These are phyloP conservation scores for Perognathus longimembris DNA, from an alignment of 2,113 vertebrate species.

Conservation along the genomic window DNA sequence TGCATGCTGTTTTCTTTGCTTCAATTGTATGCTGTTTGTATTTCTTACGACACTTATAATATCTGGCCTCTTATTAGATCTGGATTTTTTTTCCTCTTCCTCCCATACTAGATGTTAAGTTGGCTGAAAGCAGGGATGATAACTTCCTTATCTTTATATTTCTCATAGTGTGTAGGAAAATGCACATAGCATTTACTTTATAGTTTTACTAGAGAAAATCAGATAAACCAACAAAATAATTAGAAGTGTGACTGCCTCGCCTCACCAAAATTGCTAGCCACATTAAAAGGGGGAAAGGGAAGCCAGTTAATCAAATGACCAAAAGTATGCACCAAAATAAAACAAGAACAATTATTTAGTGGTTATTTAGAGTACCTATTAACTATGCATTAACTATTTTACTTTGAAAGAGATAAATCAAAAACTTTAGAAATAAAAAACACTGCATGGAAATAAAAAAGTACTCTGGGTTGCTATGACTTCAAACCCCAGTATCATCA, in stretches of 20 bases:
- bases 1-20: constrained; percentile 26
- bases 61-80: constrained; percentile 29
- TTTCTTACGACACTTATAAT: background rate
- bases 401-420: constrained; percentile 17
- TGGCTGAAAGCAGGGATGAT: constrained; percentile 44
- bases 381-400: background rate
- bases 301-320: background rate
- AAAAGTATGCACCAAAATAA: constrained; percentile 22
- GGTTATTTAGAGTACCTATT: background rate
- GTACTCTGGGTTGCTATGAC: background rate
- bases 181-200: constrained; percentile 4
- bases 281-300: background rate
- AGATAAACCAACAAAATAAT: constrained; percentile 34
- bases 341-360: background rate
- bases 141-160: constrained; percentile 52
- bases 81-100: constrained; percentile 8
- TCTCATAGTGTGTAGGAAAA: constrained; percentile 5
- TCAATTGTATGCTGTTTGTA: background rate
- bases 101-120: constrained; percentile 54
- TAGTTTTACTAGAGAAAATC: constrained; percentile 56
- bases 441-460: constrained; percentile 33
- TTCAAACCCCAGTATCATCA: background rate
- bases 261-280: constrained; percentile 10
- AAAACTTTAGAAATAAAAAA: constrained; percentile 55
- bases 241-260: background rate